These are phyloP conservation scores for Oncorhynchus gorbuscha DNA, from an alignment of 2,113 vertebrate genomes.

Conservation along the genomic window DNA sequence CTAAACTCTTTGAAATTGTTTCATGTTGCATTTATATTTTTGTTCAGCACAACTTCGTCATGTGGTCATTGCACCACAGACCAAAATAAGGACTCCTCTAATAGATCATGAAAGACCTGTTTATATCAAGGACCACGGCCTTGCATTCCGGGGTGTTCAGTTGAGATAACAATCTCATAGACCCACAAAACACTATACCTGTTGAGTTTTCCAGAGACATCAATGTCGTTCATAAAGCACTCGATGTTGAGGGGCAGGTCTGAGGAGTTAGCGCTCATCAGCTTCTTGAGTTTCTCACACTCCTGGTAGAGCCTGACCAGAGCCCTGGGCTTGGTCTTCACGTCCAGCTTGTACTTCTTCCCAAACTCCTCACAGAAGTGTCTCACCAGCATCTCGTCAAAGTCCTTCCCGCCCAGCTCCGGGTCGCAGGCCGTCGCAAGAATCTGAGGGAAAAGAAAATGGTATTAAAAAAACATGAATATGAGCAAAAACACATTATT, in stretches of 20 bases:
- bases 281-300: conserved; percentile 94
- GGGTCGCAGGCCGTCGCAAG: conserved; percentile 90
- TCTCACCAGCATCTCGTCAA: conserved; percentile 88
- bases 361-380: conserved; percentile 94
- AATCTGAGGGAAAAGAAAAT: conserved; percentile 70
- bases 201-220: conserved; percentile 90
- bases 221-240: conserved; percentile 98
- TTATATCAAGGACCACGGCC: too few species aligned
- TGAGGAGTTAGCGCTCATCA: conserved; percentile 97
- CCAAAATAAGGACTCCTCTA: not conserved
- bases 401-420: conserved; percentile 90
- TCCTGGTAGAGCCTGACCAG: conserved; percentile 92
- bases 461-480: too few species aligned
- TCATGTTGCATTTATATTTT: not conserved
- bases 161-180: too few species aligned
- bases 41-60: not conserved
- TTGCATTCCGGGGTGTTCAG: too few species aligned
- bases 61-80: not conserved
- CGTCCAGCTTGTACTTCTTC: conserved; percentile 94
- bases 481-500: too few species aligned
- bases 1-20: too few species aligned
- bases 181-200: conserved; percentile 69
- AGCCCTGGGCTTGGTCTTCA: conserved; percentile 90
- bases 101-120: too few species aligned
- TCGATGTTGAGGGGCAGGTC: conserved; percentile 95